These are phyloP conservation scores for Cephonodes hylas DNA, from an alignment of 2,888 invertebrate species.

Conservation along the genomic window DNA sequence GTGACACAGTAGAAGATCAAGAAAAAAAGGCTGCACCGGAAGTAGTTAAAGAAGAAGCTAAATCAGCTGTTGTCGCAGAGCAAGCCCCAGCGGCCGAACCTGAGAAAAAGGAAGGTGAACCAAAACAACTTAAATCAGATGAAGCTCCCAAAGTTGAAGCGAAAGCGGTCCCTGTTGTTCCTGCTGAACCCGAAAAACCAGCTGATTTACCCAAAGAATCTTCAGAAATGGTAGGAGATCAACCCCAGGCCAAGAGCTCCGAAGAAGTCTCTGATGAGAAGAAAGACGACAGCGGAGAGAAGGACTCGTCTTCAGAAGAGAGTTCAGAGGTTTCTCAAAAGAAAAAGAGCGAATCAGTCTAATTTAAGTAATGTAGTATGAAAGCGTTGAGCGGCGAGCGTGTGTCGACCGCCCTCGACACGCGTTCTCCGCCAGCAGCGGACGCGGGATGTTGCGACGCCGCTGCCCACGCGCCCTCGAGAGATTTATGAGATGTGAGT, in stretches of 20 bases:
- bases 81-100: constrained; percentile 27
- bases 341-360: constrained; percentile 37
- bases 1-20: constrained; percentile 59
- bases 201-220: constrained; percentile 30
- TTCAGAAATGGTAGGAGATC: constrained; percentile 38
- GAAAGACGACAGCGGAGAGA: constrained; percentile 37
- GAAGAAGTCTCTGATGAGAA: constrained; percentile 53
- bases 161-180: constrained; percentile 16
- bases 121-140: constrained; percentile 15
- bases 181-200: constrained; percentile 22
- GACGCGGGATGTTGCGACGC: constrained; percentile 28
- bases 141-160: constrained; percentile 19
- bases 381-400: constrained; percentile 63
- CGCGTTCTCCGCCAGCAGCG: constrained; percentile 65
- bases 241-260: constrained; percentile 43
- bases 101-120: not conserved
- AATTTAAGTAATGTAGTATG: constrained; percentile 56
- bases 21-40: constrained; percentile 18
- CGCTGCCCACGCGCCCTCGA: constrained; percentile 32
- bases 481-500: constrained; percentile 39
- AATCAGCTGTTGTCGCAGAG: constrained; percentile 20
- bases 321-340: constrained; percentile 43
- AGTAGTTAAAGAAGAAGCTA: constrained; percentile 25
- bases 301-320: constrained; percentile 46
- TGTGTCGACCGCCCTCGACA: constrained; percentile 78